phyloP scores from a whole-genome alignment of 2,113 vertebrate species.

The Barbus barbus region DNA sequence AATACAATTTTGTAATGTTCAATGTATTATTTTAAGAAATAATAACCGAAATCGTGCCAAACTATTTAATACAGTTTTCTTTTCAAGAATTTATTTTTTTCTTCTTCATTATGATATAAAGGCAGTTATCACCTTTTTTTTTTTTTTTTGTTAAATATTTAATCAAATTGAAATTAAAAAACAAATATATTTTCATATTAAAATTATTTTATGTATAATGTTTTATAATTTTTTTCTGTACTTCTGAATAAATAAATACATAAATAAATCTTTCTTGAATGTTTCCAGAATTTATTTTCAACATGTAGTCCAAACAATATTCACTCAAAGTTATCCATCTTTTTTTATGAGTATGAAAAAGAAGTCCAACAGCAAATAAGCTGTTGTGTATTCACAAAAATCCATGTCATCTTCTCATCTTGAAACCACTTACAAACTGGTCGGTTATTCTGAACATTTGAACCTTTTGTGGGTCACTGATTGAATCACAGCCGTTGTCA shows the following conservation, averaged over 20 bases:
- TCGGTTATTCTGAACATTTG: neutral
- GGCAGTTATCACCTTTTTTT: neutral
- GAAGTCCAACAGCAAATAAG: neutral
- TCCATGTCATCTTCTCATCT: neutral
- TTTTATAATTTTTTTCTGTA: too few relatives aligned
- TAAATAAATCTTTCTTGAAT: too few relatives aligned
- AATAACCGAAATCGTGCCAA: too few relatives aligned
- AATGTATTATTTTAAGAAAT: too few relatives aligned
- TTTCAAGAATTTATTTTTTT: too few relatives aligned
- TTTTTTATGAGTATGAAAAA: neutral
- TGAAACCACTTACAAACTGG: neutral
- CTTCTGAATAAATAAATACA: too few relatives aligned
- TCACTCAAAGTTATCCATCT: neutral
- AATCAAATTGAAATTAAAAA: neutral
- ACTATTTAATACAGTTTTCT: too few relatives aligned
- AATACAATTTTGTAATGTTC: neutral
- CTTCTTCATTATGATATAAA: neutral
- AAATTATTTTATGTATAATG: too few relatives aligned
- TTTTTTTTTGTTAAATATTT: too few relatives aligned
- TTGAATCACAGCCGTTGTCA: conserved; percentile 66
- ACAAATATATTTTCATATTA: neutral
- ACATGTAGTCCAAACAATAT: neutral
- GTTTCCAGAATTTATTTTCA: too few relatives aligned
- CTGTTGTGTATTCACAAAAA: neutral
- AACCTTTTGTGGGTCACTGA: neutral